phyloP scores from a whole-genome alignment of 2,888 invertebrate genomes.

The Apodemia mormo region DNA sequence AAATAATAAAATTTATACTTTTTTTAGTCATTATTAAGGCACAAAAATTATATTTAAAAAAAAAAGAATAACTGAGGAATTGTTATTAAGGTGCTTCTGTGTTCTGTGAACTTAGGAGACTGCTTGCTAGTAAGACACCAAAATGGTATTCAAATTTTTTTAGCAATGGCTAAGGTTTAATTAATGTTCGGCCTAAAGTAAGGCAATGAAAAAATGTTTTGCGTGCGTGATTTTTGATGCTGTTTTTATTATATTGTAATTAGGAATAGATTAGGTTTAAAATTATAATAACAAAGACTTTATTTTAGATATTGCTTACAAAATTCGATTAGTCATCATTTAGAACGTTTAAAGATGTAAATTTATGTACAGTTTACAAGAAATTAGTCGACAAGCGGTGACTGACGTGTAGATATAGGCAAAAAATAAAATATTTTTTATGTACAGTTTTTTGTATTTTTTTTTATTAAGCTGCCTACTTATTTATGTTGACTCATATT shows the following conservation, averaged over 20 bases:
- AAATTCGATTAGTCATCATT: slow-evolving; percentile 33
- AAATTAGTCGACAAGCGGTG: slow-evolving; percentile 36
- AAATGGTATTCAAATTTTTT: slow-evolving; percentile 31
- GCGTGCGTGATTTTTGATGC: slow-evolving; percentile 29
- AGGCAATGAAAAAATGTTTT: slow-evolving; percentile 14
- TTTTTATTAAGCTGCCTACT: slow-evolving; percentile 42
- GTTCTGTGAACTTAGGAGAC: slow-evolving; percentile 32
- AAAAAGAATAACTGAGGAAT: slow-evolving; percentile 31
- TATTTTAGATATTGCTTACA: slow-evolving; percentile 37
- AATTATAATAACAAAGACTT: slow-evolving; percentile 35
- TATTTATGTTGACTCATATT: slow-evolving; percentile 41
- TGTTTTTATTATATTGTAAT: slow-evolving; percentile 23
- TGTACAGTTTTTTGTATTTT: slow-evolving; percentile 52
- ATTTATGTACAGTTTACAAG: slow-evolving; percentile 49
- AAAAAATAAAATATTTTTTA: slow-evolving; percentile 47
- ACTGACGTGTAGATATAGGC: slow-evolving; percentile 53
- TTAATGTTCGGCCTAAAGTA: slow-evolving; percentile 28
- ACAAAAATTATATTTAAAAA: slow-evolving; percentile 25
- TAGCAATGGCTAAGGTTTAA: slow-evolving; percentile 20
- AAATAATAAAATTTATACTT: slow-evolving; percentile 7
- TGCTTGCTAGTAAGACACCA: slow-evolving; percentile 37
- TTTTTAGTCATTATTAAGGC: slow-evolving; percentile 17
- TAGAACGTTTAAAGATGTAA: slow-evolving; percentile 43
- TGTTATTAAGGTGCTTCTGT: slow-evolving; percentile 32
- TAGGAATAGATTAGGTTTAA: slow-evolving; percentile 31